Percentiles rank a stretch among this genome's conserved stretches.
phyloP scores from a whole-genome alignment of 2,113 vertebrate genomes.

The Crypturellus undulatus region DNA sequence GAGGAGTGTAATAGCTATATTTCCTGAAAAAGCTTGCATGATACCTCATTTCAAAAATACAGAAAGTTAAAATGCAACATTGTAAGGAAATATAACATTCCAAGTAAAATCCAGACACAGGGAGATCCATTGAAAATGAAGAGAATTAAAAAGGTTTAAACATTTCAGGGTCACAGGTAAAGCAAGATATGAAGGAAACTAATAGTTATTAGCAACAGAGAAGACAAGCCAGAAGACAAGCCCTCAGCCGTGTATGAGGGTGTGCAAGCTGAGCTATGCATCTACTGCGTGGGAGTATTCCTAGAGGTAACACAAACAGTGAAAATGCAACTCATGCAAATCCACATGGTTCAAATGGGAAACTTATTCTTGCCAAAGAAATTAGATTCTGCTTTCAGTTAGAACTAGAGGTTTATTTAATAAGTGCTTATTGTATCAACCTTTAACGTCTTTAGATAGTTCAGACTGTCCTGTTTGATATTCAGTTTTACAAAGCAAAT shows the following conservation, averaged over 20 bases:
- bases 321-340: neutral
- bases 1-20: neutral
- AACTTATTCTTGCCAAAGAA: neutral
- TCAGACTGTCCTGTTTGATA: neutral
- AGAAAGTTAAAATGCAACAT: neutral
- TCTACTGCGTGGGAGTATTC: fast-evolving
- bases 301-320: neutral
- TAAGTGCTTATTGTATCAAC: neutral
- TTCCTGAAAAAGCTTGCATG: neutral
- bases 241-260: neutral
- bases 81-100: neutral
- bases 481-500: neutral
- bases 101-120: neutral
- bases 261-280: neutral
- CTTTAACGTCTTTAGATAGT: neutral
- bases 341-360: neutral
- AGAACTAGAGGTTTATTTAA: neutral
- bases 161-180: neutral
- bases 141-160: neutral
- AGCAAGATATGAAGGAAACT: neutral
- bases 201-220: neutral
- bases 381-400: neutral
- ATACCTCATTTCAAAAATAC: neutral
- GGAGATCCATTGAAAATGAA: neutral
- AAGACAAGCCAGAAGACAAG: too few species aligned